Conservation (phyloP, 2,888 invertebrate species). For the Podotricha telesiphe region DNA sequence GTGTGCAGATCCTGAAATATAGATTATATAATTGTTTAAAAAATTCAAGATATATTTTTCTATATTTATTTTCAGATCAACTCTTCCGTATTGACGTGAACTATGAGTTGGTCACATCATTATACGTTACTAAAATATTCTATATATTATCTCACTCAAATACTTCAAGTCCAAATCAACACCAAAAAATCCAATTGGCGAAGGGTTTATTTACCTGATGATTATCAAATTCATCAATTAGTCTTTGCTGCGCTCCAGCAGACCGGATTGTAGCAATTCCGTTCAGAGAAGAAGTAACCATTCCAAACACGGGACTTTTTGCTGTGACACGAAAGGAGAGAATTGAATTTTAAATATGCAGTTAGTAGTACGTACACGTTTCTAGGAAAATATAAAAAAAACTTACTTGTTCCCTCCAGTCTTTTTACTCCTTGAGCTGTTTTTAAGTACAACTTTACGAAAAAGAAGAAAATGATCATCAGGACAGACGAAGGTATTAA, state of each 20-base stretch:
- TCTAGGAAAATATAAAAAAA: not conserved
- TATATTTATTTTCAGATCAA: no score
- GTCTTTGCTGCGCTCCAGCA: constrained; percentile 85
- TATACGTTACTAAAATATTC: no score
- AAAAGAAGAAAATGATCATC: constrained; percentile 80
- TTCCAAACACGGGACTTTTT: constrained; percentile 91
- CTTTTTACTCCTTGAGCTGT: constrained; percentile 88
- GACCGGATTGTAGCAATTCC: constrained; percentile 91
- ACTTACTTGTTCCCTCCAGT: constrained; percentile 85
- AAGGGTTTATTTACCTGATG: constrained; percentile 75
- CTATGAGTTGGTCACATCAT: no score
- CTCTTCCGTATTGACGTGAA: no score
- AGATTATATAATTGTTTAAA: not conserved
- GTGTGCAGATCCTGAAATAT: constrained; percentile 84
- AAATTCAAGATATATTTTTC: no score
- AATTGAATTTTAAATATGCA: not conserved
- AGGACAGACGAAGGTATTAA: constrained; percentile 84
- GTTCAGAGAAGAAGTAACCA: constrained; percentile 88
- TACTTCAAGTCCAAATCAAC: not conserved
- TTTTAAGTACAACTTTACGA: constrained; percentile 85
- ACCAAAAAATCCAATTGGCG: not conserved
- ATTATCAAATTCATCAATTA: constrained; percentile 84
- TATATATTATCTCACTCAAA: not conserved
- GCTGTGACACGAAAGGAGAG: constrained; percentile 68
- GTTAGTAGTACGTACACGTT: not conserved